A percentile compares a stretch with the other conserved stretches of the same genome.
These are phyloP conservation scores for Helleia helle DNA, from an alignment of 2,888 invertebrate genomes.

Conservation along the genomic window DNA sequence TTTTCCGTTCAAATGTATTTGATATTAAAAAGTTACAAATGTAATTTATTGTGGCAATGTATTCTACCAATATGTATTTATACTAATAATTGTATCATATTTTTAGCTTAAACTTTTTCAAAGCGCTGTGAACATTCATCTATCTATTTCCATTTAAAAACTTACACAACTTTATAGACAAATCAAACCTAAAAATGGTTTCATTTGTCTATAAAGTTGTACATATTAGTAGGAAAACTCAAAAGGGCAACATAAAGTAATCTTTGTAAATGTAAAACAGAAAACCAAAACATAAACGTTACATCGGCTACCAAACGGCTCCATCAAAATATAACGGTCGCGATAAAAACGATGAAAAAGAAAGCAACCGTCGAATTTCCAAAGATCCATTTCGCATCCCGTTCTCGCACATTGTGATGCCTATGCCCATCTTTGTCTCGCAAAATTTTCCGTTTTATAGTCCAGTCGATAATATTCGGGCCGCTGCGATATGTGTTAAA, in stretches of 20 bases:
- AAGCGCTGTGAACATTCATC: no score
- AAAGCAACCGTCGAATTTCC: slow-evolving; percentile 67
- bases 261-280: slow-evolving; percentile 2
- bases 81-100: no score
- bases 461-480: slow-evolving; percentile 67
- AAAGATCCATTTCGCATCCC: slow-evolving; percentile 62
- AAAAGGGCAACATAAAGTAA: not conserved
- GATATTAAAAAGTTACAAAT: no score
- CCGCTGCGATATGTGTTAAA: slow-evolving; percentile 64
- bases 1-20: no score
- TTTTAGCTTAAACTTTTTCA: no score
- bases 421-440: slow-evolving; percentile 44
- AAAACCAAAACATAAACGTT: slow-evolving; percentile 71
- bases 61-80: no score
- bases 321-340: slow-evolving; percentile 72
- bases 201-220: no score
- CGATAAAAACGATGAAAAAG: slow-evolving; percentile 70
- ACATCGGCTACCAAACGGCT: slow-evolving; percentile 63
- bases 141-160: no score
- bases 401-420: slow-evolving; percentile 37
- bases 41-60: no score
- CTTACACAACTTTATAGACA: no score
- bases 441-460: slow-evolving; percentile 62
- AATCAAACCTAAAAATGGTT: no score
- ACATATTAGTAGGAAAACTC: not conserved